These are phyloP conservation scores for Poeciliopsis paucimaculata DNA, from an alignment of 2,797 vertebrate genomes.

Conservation along the genomic window DNA sequence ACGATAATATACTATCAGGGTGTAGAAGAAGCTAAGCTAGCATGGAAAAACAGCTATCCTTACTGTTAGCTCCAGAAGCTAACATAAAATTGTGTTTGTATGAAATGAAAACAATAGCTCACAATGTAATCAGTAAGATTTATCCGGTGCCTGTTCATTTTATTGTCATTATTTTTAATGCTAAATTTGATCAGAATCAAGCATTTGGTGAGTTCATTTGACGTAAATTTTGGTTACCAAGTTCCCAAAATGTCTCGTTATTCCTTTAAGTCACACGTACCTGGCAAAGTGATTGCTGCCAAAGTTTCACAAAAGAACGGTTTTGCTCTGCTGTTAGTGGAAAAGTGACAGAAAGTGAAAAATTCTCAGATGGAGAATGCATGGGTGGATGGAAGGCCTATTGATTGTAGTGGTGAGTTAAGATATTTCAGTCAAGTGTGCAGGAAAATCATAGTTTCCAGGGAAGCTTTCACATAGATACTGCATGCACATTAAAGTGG, in stretches of 20 bases:
- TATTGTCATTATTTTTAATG: not conserved
- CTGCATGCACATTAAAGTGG: constrained; percentile 43
- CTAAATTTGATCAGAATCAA: not conserved
- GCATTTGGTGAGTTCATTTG: not conserved
- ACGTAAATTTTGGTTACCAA: not conserved
- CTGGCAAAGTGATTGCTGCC: constrained; percentile 10
- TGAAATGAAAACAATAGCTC: not conserved
- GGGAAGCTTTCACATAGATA: constrained; percentile 57
- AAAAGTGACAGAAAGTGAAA: not conserved
- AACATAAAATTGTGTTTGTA: not conserved
- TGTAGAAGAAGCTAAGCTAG: not conserved
- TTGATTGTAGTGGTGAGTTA: constrained; percentile 37
- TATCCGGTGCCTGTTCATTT: not conserved
- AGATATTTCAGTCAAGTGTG: constrained; percentile 28
- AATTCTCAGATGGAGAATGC: not conserved
- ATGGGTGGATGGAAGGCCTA: not conserved
- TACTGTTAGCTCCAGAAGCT: not conserved
- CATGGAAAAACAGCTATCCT: not conserved
- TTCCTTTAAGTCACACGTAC: constrained; percentile 22
- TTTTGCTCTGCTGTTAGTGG: constrained; percentile 7
- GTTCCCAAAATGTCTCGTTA: constrained; percentile 23
- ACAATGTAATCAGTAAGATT: not conserved
- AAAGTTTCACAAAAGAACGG: constrained; percentile 12
- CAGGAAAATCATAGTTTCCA: constrained; percentile 33
- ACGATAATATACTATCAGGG: not conserved